Evolutionary conservation across 1,140 invertebrate species (phyloP).

Genomic region (Drosophila tsacasi): DNA sequence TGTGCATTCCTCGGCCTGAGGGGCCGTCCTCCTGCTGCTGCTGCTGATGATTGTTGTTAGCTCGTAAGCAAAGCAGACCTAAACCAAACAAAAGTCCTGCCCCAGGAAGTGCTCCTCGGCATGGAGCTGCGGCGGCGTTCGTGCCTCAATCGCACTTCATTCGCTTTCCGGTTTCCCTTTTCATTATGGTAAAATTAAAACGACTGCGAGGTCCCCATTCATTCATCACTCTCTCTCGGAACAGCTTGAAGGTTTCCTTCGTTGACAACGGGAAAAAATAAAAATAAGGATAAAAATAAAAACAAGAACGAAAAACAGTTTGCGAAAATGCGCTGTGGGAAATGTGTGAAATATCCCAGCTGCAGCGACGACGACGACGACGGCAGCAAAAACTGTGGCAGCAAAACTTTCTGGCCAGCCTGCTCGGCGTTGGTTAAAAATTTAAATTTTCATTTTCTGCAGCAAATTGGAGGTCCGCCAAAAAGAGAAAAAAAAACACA

Average conservation of each 20-base stretch:
- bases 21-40: slow-evolving; percentile 11
- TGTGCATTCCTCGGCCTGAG: slow-evolving; percentile 62
- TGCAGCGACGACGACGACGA: slow-evolving; percentile 34
- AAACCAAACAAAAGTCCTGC: slow-evolving; percentile 39
- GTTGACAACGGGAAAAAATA: slow-evolving; percentile 61
- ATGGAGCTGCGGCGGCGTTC: slow-evolving; percentile 1
- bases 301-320: slow-evolving; percentile 48
- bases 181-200: slow-evolving; percentile 72
- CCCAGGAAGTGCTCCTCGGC: slow-evolving; percentile 19
- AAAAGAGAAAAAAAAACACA: neutral
- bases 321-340: slow-evolving; percentile 72
- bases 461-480: slow-evolving; percentile 61
- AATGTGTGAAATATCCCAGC: slow-evolving; percentile 81
- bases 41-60: slow-evolving; percentile 50
- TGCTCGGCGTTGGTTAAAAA: slow-evolving; percentile 74
- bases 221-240: slow-evolving; percentile 60
- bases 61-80: slow-evolving; percentile 38
- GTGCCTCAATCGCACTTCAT: slow-evolving; percentile 56
- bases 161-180: slow-evolving; percentile 43
- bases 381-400: slow-evolving; percentile 46
- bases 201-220: slow-evolving; percentile 40
- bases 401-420: slow-evolving; percentile 60
- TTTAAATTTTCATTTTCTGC: slow-evolving; percentile 82
- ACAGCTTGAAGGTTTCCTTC: slow-evolving; percentile 45
- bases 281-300: slow-evolving; percentile 15